Base-by-base conservation (phyloP, 2,888 invertebrate genomes). In the Acleris sparsana region DNA sequence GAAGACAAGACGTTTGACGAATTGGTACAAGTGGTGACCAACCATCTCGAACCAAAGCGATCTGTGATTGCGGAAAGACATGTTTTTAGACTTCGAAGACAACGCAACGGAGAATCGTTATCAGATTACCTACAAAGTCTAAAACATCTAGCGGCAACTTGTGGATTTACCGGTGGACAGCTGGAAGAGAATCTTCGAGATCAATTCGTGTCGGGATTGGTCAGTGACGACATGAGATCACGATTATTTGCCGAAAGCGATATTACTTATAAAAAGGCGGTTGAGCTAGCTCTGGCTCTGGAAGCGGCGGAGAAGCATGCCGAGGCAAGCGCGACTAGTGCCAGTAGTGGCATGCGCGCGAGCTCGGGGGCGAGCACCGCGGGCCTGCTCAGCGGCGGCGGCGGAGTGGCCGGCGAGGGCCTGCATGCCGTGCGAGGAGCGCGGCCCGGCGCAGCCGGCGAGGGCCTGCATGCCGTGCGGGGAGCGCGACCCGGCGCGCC, bases 41-140 rank as follows among this genome's bases (percentile, higher is more conserved):
- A 52, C n/a, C 51, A 52, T 25, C 51, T 52, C 25, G 51, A 52
- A 25, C 51, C 51, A 53, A 46, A 33, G 25, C 51, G 51, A 2
- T 52, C 25, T 0, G 33, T 33, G 11, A 33, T 33, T 1, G 33
- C 33, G 33, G 33, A 33, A 3, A 33, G 33, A 33, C 33, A 11
- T 33, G 33, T 33, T 33, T 33, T 33, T 33, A 33, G 33, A 33
- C 33, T 33, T 33, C 33, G 33, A 7, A 33, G 33, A 33, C 33
- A 33, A 33, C 9, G 33, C 33, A 33, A 9, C 33, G 33, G 33
- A 33, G 33, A 33, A 9, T 33, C 33, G 7, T 33, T 33, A 33
- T 33, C 33, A 33, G 33, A 33, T 7, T 33, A 33, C 9, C 2
- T 33, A 33, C 33, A 33, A 33, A 33, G 33, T 33, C 33, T 33